phyloP scores from a whole-genome alignment of 2,113 vertebrate species.

The Sialia sialis region DNA sequence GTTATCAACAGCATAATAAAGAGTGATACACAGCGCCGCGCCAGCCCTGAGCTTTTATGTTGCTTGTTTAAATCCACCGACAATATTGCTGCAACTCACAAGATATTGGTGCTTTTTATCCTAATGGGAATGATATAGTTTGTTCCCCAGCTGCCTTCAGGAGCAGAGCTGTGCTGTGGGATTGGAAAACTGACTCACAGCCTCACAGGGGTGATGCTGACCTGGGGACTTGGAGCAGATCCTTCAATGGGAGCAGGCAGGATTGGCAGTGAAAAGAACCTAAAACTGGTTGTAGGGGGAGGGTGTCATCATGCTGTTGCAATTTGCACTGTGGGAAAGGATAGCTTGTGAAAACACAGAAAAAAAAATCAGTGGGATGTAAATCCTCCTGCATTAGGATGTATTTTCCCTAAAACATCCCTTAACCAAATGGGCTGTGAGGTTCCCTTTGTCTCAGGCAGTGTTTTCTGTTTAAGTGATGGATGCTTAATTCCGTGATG shows the following conservation, averaged over 20 bases:
- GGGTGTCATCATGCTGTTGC: background rate
- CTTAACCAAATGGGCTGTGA: background rate
- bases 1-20: background rate
- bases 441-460: background rate
- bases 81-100: background rate
- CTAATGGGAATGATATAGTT: background rate
- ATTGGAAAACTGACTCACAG: background rate
- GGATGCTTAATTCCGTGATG: background rate
- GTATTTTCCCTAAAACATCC: background rate
- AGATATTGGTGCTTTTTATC: background rate
- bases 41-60: background rate
- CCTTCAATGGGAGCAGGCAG: background rate
- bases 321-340: background rate
- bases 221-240: background rate
- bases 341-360: background rate
- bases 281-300: background rate
- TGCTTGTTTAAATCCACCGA: constrained; percentile 2
- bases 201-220: background rate
- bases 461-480: background rate
- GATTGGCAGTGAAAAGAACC: background rate
- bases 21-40: background rate
- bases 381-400: background rate
- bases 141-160: constrained; percentile 28
- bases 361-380: background rate
- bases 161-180: background rate